Percentiles rank a stretch among this genome's conserved stretches.
phyloP scores from a whole-genome alignment of 2,888 invertebrate genomes.

The Volucella inanis region DNA sequence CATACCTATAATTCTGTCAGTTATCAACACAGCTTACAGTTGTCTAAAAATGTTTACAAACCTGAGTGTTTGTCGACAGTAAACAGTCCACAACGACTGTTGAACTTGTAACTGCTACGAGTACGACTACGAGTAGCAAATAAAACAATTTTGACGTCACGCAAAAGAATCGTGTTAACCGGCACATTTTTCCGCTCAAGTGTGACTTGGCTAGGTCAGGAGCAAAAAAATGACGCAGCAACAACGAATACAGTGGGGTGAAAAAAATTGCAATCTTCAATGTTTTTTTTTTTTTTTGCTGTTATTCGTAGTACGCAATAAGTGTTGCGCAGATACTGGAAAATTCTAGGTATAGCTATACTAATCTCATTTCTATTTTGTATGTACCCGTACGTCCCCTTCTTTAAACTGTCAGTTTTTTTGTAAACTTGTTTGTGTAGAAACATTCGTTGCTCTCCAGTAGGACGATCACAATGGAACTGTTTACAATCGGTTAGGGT shows the following conservation, averaged over 20 bases:
- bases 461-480: not conserved
- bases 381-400: not conserved
- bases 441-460: conserved; percentile 2
- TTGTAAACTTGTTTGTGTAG: not conserved
- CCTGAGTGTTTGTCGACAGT: not conserved
- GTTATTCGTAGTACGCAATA: too few relatives aligned
- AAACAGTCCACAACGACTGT: conserved; percentile 4
- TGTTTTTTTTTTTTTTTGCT: not conserved
- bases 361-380: not conserved
- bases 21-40: conserved; percentile 3
- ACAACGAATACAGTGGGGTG: conserved; percentile 6
- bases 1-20: not conserved
- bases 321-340: not conserved
- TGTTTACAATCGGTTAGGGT: too few relatives aligned
- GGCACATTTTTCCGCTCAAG: conserved; percentile 9
- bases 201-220: conserved; percentile 49
- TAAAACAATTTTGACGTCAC: conserved; percentile 15
- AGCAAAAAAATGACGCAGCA: conserved; percentile 1
- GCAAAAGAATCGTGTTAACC: conserved; percentile 1
- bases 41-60: conserved; percentile 1
- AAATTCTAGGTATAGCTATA: not conserved
- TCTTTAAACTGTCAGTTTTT: not conserved
- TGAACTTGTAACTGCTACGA: conserved; percentile 15
- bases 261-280: not conserved
- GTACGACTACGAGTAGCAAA: not conserved